Conservation (phyloP, 1,140 invertebrate genomes). For the Laupala kohalensis region DNA sequence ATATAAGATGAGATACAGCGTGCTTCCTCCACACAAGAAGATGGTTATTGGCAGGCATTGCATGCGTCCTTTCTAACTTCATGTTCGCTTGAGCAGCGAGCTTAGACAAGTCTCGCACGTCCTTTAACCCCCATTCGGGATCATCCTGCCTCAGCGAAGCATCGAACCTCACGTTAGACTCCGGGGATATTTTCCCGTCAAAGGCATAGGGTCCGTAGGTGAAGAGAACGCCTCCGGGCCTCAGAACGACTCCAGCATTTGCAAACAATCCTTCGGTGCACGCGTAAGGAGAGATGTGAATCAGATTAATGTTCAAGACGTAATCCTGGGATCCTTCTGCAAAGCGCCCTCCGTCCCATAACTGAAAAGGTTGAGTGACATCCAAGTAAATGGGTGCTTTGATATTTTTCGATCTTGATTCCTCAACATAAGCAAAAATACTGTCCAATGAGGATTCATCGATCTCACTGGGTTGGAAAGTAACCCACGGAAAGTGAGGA, state of each 20-base stretch:
- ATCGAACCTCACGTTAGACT: slow-evolving; percentile 73
- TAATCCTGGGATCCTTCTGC: slow-evolving; percentile 37
- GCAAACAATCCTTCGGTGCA: slow-evolving; percentile 62
- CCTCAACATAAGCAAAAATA: slow-evolving; percentile 49
- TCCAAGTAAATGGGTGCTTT: slow-evolving; percentile 49
- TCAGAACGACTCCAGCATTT: slow-evolving; percentile 50
- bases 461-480: slow-evolving; percentile 66
- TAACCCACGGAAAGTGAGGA: slow-evolving; percentile 50
- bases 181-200: slow-evolving; percentile 58
- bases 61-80: slow-evolving; percentile 42
- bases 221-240: slow-evolving; percentile 52
- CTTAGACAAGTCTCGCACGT: slow-evolving; percentile 53
- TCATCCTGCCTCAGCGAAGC: slow-evolving; percentile 39
- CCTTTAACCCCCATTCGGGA: slow-evolving; percentile 61
- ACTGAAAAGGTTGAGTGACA: slow-evolving; percentile 38
- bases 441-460: slow-evolving; percentile 48
- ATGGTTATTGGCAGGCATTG: slow-evolving; percentile 82
- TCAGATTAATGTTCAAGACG: slow-evolving; percentile 73
- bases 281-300: slow-evolving; percentile 58
- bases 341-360: slow-evolving; percentile 29
- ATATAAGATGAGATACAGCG: too few relatives aligned
- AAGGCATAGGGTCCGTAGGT: slow-evolving; percentile 73
- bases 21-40: slow-evolving; percentile 60
- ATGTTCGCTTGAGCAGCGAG: slow-evolving; percentile 49
- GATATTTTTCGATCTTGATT: slow-evolving; percentile 49